Evolutionary conservation across 2,113 vertebrate genomes (phyloP).

Genomic region (Pyxicephalus adspersus): DNA sequence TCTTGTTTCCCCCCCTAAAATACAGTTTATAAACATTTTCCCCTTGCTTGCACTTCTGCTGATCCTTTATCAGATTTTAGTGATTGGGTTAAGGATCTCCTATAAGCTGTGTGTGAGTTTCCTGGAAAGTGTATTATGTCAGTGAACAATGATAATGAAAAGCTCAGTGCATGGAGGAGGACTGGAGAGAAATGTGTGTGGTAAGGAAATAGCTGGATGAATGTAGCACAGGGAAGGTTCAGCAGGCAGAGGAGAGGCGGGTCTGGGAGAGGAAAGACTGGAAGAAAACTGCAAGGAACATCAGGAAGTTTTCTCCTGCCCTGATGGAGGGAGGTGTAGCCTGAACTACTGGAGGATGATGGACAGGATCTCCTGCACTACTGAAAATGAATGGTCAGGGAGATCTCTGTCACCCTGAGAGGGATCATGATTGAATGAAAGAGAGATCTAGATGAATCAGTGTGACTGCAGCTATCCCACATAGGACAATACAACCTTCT

Average conservation of each 20-base stretch:
- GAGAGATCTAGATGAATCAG: background rate
- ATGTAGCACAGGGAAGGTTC: background rate
- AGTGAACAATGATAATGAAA: too few species aligned
- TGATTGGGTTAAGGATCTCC: too few species aligned
- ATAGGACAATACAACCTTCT: background rate
- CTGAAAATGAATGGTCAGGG: background rate
- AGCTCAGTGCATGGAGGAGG: background rate
- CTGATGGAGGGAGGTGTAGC: background rate
- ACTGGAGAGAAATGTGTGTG: background rate
- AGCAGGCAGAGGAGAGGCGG: background rate
- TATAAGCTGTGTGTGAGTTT: background rate
- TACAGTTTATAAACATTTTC: too few species aligned
- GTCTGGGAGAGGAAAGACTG: conserved; percentile 29
- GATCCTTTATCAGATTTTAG: too few species aligned
- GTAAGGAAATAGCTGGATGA: background rate
- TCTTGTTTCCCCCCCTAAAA: too few species aligned
- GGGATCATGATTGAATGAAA: background rate
- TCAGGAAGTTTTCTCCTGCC: conserved; percentile 14
- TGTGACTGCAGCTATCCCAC: background rate
- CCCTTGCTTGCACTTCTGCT: too few species aligned
- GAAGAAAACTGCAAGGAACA: conserved; percentile 15
- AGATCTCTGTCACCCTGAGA: background rate
- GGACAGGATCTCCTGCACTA: background rate
- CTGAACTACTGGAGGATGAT: background rate
- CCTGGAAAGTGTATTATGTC: background rate